These are phyloP conservation scores for Stictonetta naevosa DNA, from an alignment of 2,113 vertebrate species.

Conservation along the genomic window DNA sequence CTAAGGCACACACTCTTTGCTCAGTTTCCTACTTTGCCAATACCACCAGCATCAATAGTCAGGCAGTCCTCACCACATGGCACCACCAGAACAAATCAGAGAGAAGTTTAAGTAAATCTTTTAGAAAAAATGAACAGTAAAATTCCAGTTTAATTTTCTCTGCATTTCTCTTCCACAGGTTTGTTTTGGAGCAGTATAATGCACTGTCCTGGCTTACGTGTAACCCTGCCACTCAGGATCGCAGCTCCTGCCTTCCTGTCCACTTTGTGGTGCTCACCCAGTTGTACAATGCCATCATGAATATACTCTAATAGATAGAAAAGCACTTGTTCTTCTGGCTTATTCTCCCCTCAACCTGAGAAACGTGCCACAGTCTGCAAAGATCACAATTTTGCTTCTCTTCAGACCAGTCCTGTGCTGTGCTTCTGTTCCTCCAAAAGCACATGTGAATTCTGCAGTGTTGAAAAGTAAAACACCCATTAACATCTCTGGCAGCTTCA, in stretches of 20 bases:
- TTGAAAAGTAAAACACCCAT: constrained; percentile 38
- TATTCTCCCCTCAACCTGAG: constrained; percentile 49
- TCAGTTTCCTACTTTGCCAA: neutral
- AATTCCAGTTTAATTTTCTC: neutral
- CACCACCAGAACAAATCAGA: neutral
- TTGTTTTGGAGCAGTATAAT: constrained; percentile 94
- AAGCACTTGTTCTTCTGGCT: constrained; percentile 71
- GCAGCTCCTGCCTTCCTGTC: constrained; percentile 97
- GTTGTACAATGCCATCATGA: constrained; percentile 98
- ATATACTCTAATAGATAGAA: constrained; percentile 85
- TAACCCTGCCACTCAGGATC: constrained; percentile 96
- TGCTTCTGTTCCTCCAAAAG: constrained; percentile 58
- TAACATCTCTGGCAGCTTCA: constrained; percentile 65
- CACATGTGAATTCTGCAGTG: constrained; percentile 63
- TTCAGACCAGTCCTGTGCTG: constrained; percentile 64
- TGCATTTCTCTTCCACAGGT: constrained; percentile 77
- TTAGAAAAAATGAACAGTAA: neutral
- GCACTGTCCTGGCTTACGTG: constrained; percentile 94
- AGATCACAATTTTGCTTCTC: constrained; percentile 39
- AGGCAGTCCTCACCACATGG: neutral
- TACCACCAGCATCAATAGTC: neutral
- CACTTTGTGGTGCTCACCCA: constrained; percentile 97
- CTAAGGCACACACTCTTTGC: too few species aligned
- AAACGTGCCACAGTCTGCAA: constrained; percentile 55
- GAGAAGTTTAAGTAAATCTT: neutral